Evolutionary conservation across 1,140 invertebrate genomes (phyloP).

Genomic region (Orussus abietinus): DNA sequence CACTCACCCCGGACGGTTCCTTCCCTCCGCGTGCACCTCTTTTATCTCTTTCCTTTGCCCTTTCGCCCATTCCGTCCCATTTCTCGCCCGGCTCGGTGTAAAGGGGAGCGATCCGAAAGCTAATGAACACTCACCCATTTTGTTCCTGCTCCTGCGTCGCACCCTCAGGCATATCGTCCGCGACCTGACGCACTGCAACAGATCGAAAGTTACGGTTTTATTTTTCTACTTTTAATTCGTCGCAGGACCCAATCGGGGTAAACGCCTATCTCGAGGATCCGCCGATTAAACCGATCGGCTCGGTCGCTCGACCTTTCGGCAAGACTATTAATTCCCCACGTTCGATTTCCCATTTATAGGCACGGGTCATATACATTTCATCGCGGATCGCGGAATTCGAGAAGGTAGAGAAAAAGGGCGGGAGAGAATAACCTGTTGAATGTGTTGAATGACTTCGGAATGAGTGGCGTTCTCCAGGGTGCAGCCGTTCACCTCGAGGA

Average conservation of each 20-base stretch:
- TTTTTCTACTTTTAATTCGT: not conserved
- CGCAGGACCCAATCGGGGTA: not conserved
- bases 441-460: slow-evolving; percentile 86
- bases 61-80: slow-evolving; percentile 1
- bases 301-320: too few relatives aligned
- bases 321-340: too few relatives aligned
- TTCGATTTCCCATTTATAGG: too few relatives aligned
- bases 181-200: slow-evolving; percentile 88
- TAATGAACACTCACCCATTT: slow-evolving; percentile 77
- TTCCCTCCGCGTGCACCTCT: slow-evolving; percentile 10
- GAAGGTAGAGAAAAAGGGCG: too few relatives aligned
- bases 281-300: too few relatives aligned
- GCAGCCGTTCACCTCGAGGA: slow-evolving; percentile 91
- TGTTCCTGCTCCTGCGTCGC: slow-evolving; percentile 78
- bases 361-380: too few relatives aligned
- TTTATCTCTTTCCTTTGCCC: slow-evolving; percentile 1
- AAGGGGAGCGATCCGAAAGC: too few relatives aligned
- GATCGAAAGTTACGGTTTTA: slow-evolving; percentile 19
- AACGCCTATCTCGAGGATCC: not conserved
- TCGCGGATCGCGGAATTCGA: too few relatives aligned
- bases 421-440: slow-evolving; percentile 77
- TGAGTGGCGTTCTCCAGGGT: slow-evolving; percentile 83
- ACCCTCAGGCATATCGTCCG: slow-evolving; percentile 90
- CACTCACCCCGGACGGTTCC: slow-evolving; percentile 12
- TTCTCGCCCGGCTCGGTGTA: too few relatives aligned